Evolutionary conservation across 1,140 invertebrate species (phyloP).

Genomic region (Pseudachorutes palmiensis): DNA sequence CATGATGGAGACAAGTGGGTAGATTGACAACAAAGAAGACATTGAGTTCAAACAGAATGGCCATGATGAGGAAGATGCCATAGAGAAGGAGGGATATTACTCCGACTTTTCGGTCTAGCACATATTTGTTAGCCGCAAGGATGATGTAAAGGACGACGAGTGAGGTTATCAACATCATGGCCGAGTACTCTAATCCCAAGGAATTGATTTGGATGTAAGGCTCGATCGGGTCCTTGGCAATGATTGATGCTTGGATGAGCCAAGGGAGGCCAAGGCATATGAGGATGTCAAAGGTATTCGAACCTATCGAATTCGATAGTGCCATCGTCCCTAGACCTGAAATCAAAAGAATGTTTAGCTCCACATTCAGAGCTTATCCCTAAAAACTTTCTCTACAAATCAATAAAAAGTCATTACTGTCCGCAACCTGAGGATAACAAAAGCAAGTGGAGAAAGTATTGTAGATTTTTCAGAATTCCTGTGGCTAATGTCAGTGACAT

Average conservation of each 20-base stretch:
- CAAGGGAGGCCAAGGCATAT: constrained; percentile 49
- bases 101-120: constrained; percentile 46
- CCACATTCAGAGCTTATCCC: neutral
- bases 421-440: too few species aligned
- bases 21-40: constrained; percentile 77
- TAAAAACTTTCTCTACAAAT: neutral
- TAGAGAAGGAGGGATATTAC: constrained; percentile 68
- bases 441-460: too few species aligned
- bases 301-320: constrained; percentile 47
- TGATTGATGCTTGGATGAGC: constrained; percentile 45
- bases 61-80: constrained; percentile 64
- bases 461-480: too few species aligned
- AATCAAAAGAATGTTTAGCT: neutral
- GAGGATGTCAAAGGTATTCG: constrained; percentile 49
- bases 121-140: constrained; percentile 40
- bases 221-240: constrained; percentile 37
- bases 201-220: constrained; percentile 38
- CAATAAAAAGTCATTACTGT: constrained; percentile 1
- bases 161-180: constrained; percentile 41
- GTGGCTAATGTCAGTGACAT: neutral
- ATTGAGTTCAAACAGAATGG: constrained; percentile 75
- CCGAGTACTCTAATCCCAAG: constrained; percentile 43
- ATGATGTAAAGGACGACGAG: constrained; percentile 40
- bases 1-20: constrained; percentile 54
- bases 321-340: constrained; percentile 46